Evolutionary conservation across 2,888 invertebrate species (phyloP).

Genomic region (Anoplius nigerrimus): DNA sequence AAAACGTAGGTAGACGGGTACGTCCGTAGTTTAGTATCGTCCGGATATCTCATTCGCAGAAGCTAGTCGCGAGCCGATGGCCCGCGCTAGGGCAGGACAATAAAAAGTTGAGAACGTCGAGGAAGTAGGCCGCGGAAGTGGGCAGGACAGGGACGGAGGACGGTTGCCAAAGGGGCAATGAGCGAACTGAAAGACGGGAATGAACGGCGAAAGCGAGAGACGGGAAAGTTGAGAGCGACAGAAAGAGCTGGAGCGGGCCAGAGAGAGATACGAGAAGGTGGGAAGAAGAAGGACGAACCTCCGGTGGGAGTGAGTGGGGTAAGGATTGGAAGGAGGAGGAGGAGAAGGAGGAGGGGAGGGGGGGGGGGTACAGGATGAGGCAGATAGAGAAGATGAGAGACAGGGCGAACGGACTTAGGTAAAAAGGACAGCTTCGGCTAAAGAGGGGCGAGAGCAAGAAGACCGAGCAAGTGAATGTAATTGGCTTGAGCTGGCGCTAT

Average conservation of each 20-base stretch:
- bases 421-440: conserved; percentile 52
- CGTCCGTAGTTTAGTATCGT: too few relatives aligned
- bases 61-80: conserved; percentile 4
- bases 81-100: conserved; percentile 1
- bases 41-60: conserved; percentile 7
- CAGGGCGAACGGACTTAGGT: conserved; percentile 30
- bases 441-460: conserved; percentile 53
- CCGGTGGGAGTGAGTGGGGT: not conserved
- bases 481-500: conserved; percentile 70
- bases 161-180: not conserved
- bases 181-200: not conserved
- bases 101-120: conserved; percentile 21
- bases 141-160: not conserved
- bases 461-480: conserved; percentile 71
- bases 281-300: conserved; percentile 20
- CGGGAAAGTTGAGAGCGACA: conserved; percentile 19
- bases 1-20: too few relatives aligned
- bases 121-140: conserved; percentile 10
- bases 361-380: conserved; percentile 7
- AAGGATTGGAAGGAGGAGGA: conserved; percentile 9
- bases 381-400: conserved; percentile 12
- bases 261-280: conserved; percentile 11
- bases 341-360: conserved; percentile 27
- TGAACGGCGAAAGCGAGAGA: not conserved
- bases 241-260: conserved; percentile 10